Base-by-base conservation (phyloP, 2,888 invertebrate species). In the Nebria salina region DNA sequence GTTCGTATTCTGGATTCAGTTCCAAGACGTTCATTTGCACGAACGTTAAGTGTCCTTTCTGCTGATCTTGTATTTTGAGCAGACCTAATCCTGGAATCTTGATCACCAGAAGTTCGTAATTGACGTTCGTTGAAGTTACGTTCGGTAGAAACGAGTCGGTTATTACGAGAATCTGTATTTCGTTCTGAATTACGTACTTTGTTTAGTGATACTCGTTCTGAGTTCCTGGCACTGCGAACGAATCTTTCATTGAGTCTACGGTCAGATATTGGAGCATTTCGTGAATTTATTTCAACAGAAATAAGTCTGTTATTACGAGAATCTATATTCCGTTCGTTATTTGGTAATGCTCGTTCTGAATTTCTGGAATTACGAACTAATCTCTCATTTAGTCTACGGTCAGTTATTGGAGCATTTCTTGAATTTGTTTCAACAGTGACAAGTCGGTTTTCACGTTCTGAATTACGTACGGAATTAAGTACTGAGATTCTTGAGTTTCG, bases 41-140 rank as follows among this genome's bases (percentile, higher is more conserved):
- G 54, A 54, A 13, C 13, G 34, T 34, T 34, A 34, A 34, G 2
- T n/a, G 66, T n/a, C n/a, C 15, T 5, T 13, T 66, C 25, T 13
- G 68, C 5, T 68, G 25, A 25, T 68, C 68, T 68, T 68, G 20
- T 68, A 68, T 26, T 68, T 68, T 15, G 68, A 68, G n/a, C 25
- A 9, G 8, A 8, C 15, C 68, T 68, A 1, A 25, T 26, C n/a
- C 25, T 68, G 1, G 68, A 25, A 68, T 68, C 20, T 15, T 15
- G 68, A 68, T 68, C 25, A 5, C 68, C 15, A 13, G 68, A 68
- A 11, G 8, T 5, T 11, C 15, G 5, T n/a, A 25, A 2, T 68
- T 68, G 20, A 25, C 68, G 68, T 8, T 68, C 25, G 8, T 15
- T 8, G 2, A 68, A 25, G 25, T 68, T 54, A 54, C 54, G 54